Evolutionary conservation across 2,113 vertebrate species (phyloP), one percentile per base, ranked within the genome.

Genomic region (Atherinomorus stipes): DNA sequence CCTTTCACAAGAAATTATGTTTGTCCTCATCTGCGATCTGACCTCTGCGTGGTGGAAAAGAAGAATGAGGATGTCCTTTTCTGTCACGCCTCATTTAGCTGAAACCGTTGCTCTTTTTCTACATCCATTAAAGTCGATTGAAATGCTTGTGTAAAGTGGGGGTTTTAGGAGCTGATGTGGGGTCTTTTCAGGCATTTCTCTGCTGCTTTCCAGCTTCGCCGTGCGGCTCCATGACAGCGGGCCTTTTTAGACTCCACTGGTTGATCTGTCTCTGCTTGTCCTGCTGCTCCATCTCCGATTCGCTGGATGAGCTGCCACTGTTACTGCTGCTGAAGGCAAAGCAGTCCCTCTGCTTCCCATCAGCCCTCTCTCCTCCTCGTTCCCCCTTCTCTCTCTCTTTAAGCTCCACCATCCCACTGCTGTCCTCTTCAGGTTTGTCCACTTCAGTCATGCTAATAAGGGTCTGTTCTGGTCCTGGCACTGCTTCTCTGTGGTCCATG

Each of bases 161-260:
- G 4, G 2, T 0, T 31, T 57, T 50, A 26, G 7, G 26, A 64
- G 62, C n/a, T 28, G 59, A 45, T 61, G 22, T 45, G 38, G 3
- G 13, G 18, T 56, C 38, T 70, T 38, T 78, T 86, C 66, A 89
- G 50, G 80, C 50, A 72, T 65, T 84, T 61, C 83, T 77, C n/a
- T 78, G 84, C 45, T 64, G 49, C 37, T 87, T 87, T 2, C 52
- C 64, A 1, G 53, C 65, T 40, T 86, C 79, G 9, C 44, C 2
- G 34, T 50, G 66, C 7, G 45, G 53, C 65, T 82, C 87, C 78
- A 80, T 34, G 54, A 40, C 9, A 6, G 58, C 68, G 0, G 87
- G 76, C 16, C 54, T 79, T 52, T 88, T 90, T 69, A 88, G 76
- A 15, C 65, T 83, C 90, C 92, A 94, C 47, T 85, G 77, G 59